Evolutionary conservation across 2,797 vertebrate species (phyloP).

Genomic region (Bovichtus diacanthus): DNA sequence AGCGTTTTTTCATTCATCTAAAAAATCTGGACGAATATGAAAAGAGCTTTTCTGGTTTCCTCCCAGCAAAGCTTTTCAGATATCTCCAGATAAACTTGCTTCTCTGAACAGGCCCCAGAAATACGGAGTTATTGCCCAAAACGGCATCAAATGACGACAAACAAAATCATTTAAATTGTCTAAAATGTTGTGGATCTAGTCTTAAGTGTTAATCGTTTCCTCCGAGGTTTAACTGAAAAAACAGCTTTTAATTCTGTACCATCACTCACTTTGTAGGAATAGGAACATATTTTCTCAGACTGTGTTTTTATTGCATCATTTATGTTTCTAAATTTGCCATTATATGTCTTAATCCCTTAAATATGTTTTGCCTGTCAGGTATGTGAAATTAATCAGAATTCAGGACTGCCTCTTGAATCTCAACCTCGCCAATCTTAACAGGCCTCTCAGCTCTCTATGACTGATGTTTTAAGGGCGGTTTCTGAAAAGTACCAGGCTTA

Average conservation of each 20-base stretch:
- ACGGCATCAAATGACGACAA: conserved; percentile 5
- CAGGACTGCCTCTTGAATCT: conserved; percentile 65
- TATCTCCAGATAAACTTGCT: neutral
- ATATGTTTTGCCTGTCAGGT: conserved; percentile 74
- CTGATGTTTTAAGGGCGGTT: conserved; percentile 77
- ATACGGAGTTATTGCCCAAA: neutral
- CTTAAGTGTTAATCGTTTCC: conserved; percentile 20
- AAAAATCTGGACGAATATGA: neutral
- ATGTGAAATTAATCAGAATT: conserved; percentile 75
- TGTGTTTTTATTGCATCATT: conserved; percentile 71
- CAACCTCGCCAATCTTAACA: conserved; percentile 59
- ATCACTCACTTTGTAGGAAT: conserved; percentile 47
- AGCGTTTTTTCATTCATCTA: neutral
- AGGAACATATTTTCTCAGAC: conserved; percentile 45
- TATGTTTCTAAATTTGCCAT: conserved; percentile 70
- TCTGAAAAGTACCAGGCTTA: conserved; percentile 76
- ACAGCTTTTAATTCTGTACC: conserved; percentile 39
- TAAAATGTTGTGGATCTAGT: conserved; percentile 5
- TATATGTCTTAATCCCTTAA: conserved; percentile 71
- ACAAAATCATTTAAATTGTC: conserved; percentile 3
- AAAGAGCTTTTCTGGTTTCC: conserved; percentile 4
- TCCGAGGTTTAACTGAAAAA: conserved; percentile 26
- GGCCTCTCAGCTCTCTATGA: conserved; percentile 72
- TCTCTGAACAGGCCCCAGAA: neutral
- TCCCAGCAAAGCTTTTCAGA: neutral